These are phyloP conservation scores for Brachypodius melanocephalos DNA, from an alignment of 2,113 vertebrate species.

Conservation along the genomic window DNA sequence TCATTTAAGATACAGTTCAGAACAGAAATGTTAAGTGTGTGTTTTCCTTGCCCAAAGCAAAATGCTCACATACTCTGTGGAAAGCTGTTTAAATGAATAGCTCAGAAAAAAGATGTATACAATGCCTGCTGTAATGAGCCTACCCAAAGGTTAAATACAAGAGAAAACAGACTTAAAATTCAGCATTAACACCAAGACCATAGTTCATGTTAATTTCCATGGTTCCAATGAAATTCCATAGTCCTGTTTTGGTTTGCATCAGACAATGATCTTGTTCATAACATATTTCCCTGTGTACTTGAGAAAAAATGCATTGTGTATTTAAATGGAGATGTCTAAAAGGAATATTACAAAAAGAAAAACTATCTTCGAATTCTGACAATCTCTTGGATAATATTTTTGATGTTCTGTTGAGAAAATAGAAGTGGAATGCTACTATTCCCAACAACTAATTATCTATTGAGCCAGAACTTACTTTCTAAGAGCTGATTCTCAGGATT, in stretches of 20 bases:
- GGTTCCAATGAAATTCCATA: not conserved
- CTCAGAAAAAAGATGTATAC: not conserved
- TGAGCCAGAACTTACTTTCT: not conserved
- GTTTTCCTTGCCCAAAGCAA: not conserved
- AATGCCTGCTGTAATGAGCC: not conserved
- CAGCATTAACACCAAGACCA: not conserved
- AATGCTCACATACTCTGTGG: not conserved
- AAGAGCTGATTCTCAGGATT: not conserved
- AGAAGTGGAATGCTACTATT: not conserved
- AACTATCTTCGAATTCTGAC: not conserved
- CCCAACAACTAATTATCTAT: not conserved
- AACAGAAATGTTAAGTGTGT: slow-evolving; percentile 1
- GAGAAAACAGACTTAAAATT: slow-evolving; percentile 13
- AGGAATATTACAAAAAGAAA: not conserved
- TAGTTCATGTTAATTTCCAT: not conserved
- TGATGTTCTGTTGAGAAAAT: not conserved
- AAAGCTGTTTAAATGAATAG: slow-evolving; percentile 25
- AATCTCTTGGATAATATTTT: not conserved
- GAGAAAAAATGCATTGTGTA: not conserved
- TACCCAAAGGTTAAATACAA: slow-evolving; percentile 29
- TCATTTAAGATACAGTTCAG: slow-evolving; percentile 17
- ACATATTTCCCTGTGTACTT: not conserved
- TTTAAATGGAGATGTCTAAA: not conserved
- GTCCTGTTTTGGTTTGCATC: not conserved
- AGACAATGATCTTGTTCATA: not conserved